Conservation (phyloP, 2,888 invertebrate species). For the Vesta saturnalis region DNA sequence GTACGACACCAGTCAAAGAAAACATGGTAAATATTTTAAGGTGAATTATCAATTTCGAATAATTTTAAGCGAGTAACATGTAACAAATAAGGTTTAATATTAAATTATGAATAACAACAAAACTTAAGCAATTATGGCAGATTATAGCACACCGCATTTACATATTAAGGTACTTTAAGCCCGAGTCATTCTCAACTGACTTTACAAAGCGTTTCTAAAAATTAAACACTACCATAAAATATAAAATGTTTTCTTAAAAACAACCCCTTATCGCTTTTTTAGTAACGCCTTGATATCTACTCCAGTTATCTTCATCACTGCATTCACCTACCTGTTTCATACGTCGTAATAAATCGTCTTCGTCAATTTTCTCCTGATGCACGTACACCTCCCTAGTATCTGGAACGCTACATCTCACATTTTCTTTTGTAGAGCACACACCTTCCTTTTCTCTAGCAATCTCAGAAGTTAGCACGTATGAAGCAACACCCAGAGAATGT, state of each 20-base stretch:
- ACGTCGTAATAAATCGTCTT: slow-evolving; percentile 58
- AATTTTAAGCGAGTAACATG: background rate
- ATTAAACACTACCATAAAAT: background rate
- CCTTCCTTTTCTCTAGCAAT: slow-evolving; percentile 59
- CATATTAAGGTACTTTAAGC: background rate
- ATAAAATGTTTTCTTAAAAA: slow-evolving; percentile 57
- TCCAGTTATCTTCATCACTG: slow-evolving; percentile 62
- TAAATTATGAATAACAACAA: background rate
- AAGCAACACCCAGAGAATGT: slow-evolving; percentile 65
- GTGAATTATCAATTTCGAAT: slow-evolving; percentile 3
- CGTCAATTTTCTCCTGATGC: slow-evolving; percentile 48
- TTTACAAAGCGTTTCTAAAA: background rate
- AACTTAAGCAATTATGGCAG: slow-evolving; percentile 5
- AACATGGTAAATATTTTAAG: background rate
- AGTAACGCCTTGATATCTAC: slow-evolving; percentile 64
- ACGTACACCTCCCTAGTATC: background rate
- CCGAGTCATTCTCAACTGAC: too few relatives aligned
- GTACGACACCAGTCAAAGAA: too few relatives aligned
- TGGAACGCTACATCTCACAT: background rate
- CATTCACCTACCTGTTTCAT: slow-evolving; percentile 64
- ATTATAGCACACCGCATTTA: slow-evolving; percentile 6
- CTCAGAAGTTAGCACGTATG: slow-evolving; percentile 66
- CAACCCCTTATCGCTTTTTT: slow-evolving; percentile 69
- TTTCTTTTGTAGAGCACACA: slow-evolving; percentile 37
- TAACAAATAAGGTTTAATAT: background rate